Evolutionary conservation across 2,888 invertebrate genomes (phyloP).

Genomic region (Erebia ligea): DNA sequence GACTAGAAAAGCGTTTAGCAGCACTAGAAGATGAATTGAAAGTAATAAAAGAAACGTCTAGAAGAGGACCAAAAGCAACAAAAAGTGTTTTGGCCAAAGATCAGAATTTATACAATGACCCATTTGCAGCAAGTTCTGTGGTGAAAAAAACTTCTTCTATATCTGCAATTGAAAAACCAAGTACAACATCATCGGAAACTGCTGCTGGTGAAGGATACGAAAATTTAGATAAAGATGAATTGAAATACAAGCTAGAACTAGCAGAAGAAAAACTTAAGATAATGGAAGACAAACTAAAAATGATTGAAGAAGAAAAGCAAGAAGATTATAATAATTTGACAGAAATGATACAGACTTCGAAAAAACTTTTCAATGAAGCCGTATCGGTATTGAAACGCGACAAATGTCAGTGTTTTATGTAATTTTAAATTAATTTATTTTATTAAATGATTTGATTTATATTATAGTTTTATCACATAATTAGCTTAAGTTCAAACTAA

Average conservation of each 20-base stretch:
- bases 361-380: conserved; percentile 82
- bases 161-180: conserved; percentile 57
- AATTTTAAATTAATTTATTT: conserved; percentile 26
- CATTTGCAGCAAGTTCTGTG: conserved; percentile 43
- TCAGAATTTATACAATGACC: conserved; percentile 42
- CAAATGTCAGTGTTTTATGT: conserved; percentile 67
- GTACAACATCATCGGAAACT: conserved; percentile 56
- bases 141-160: conserved; percentile 60
- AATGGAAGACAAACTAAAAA: conserved; percentile 84
- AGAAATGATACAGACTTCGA: conserved; percentile 82
- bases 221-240: conserved; percentile 66
- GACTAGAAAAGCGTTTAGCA: conserved; percentile 60
- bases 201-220: conserved; percentile 55
- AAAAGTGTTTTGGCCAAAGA: conserved; percentile 57
- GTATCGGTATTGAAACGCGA: conserved; percentile 71
- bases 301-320: conserved; percentile 85
- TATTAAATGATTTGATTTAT: not conserved
- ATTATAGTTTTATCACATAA: not conserved
- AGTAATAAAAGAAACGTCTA: conserved; percentile 52
- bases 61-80: conserved; percentile 59
- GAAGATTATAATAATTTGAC: conserved; percentile 81
- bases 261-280: conserved; percentile 86
- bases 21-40: conserved; percentile 60
- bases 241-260: conserved; percentile 81
- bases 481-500: not conserved